Base-by-base conservation (phyloP, 2,797 vertebrate species). In the Aphelocoma californica region DNA sequence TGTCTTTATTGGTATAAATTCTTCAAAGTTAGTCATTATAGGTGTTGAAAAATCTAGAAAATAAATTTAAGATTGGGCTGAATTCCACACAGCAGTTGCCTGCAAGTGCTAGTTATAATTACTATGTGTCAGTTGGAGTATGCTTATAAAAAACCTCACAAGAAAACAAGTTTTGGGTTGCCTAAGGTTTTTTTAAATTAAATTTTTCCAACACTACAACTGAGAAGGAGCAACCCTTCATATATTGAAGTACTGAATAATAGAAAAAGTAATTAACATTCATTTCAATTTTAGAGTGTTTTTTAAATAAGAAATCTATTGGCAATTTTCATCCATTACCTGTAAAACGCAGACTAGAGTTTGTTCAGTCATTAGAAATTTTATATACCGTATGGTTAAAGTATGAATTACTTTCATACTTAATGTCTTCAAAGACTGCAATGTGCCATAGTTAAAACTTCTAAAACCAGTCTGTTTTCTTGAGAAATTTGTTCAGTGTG, bases 1-100 rank as follows among this genome's bases (percentile, higher is more conserved):
- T 84, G 45, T 61, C 95, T 88, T 90, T 91, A 93, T 95, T 95
- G 62, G 45, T 92, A 69, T 74, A 88, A 95, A 86, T 94, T 93
- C 23, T 80, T 94, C 73, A 77, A 70, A 92, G 31, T 42, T 81
- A 64, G 34, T 91, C 54, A 3, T 94, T 90, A 57, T 2, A 57
- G 28, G 71, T 84, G 74, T 44, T 90, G 51, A 82, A 73, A 80
- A 86, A 84, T 73, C 21, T 82, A 45, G 71, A 64, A 95, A 84
- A 93, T 96, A 93, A 86, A 92, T 94, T 94, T 86, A 81, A 84
- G 21, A 18, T 85, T 92, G 91, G 92, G 56, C 92, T 85, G 56
- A n/a, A 84, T 93, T 96, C 95, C 92, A 86, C 60, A 45, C 7
- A 88, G 53, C 78, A 75, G 42, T 72, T 79, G 26, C n/a, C 77